Evolutionary conservation across 35 echinoderm and acorn worm genomes (phyloP).

Genomic region (Strongylocentrotus purpuratus): DNA sequence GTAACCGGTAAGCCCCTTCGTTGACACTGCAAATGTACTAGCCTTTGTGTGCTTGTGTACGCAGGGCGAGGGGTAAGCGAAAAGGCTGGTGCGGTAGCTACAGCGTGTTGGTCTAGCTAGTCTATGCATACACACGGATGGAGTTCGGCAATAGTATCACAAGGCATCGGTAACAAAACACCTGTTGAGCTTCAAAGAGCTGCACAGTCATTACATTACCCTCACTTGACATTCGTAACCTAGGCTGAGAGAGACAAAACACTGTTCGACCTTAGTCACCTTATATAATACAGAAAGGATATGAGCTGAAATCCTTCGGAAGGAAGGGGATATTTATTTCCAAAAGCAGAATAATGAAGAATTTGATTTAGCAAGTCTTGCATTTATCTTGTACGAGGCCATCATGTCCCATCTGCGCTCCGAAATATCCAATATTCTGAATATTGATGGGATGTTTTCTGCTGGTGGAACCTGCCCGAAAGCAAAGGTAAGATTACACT

Average conservation of each 20-base stretch:
- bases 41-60: background rate
- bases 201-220: background rate
- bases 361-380: background rate
- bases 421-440: background rate
- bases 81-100: background rate
- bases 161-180: background rate
- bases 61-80: background rate
- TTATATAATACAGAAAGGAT: background rate
- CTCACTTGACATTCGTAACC: background rate
- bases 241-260: background rate
- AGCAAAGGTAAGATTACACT: background rate
- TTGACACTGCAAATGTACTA: background rate
- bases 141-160: background rate
- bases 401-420: constrained; percentile 12
- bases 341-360: background rate
- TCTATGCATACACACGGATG: background rate
- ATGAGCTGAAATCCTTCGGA: background rate
- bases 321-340: background rate
- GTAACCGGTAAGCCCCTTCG: background rate
- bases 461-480: background rate
- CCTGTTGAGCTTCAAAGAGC: background rate
- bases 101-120: background rate
- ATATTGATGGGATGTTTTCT: constrained; percentile 27
- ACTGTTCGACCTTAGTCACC: background rate
- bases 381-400: background rate